Evolutionary conservation across 1,140 invertebrate species (phyloP), one percentile per base, ranked within the genome.

Genomic region (Drosophila arawakana): DNA sequence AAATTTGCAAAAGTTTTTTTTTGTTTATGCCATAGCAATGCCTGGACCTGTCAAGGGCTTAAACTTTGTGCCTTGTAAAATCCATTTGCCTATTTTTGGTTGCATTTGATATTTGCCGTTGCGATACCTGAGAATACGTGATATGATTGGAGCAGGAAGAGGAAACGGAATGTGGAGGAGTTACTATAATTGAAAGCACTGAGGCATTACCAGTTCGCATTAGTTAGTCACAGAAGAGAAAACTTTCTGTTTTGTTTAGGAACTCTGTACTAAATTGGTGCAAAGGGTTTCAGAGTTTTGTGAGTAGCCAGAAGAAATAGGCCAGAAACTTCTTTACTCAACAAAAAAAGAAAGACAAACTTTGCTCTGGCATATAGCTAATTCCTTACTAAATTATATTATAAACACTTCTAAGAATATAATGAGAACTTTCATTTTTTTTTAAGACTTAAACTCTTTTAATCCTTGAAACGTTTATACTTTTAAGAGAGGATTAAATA

Each of bases 161-260:
- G 41, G 5, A 43, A 13, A 43, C 5, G 30, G 35, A 34, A 49
- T 46, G 11, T 46, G 6, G 10, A 34, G 2, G 41, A 43, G 11
- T 55, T 39, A 34, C 52, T 60, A 76, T 79, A 79, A 86, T 86
- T 86, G 78, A 86, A 76, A 78, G 82, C 82, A 79, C 81, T 65
- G 55, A 61, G 52, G 61, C 79, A 49, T 73, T 70, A 13, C 63
- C 62, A 63, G 70, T 73, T 76, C 66, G 67, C 75, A 54, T 76
- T 78, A 77, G 60, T 71, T 67, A 54, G 49, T 61, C 21, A 37
- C 25, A 44, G 9, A 50, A 68, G 61, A 7, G 25, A 65, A 49
- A 46, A 7, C 7, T 72, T 76, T 72, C 37, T 43, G 10, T 41
- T n/a, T 39, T 39, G 37, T 39, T 39, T 30, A 5, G 1, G 25